Base-by-base conservation (phyloP, 2,888 invertebrate genomes). In the Cerceris rybyensis region DNA sequence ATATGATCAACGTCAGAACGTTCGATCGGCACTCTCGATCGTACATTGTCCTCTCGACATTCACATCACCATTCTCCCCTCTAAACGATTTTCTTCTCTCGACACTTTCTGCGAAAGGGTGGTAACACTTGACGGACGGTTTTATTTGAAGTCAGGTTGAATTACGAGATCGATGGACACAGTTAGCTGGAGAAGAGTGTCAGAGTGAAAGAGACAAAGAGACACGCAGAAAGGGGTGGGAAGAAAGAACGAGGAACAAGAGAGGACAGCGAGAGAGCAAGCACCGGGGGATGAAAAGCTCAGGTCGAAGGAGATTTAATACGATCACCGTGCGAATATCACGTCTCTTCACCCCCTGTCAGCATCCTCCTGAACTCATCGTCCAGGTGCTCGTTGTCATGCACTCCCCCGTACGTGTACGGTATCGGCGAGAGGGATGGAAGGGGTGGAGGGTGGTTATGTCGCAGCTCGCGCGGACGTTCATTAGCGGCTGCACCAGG, bases 401-500 rank as follows among this genome's bases (percentile, higher is more conserved):
- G 84, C 87, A 85, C 85, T 85, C 84, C 46, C 80, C 72, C 71
- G 75, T 84, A 85, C 82, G 72, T 78, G 70, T 70, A 70, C 59
- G 55, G 70, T 72, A 70, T 70, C 41, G 75, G 60, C 42, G 54
- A 14, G 58, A 50, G 28, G 17, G 17, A 13, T 64, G 41, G 6
- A n/a, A 11, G 16, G 61, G 6, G 50, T 39, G 49, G 55, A 46
- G 41, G 70, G 52, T 63, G 70, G 75, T 76, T 80, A 86, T 86
- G 83, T 82, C 85, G 85, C 75, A 79, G 85, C 82, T 83, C 85
- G 84, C 86, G 86, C 86, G 88, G 86, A 87, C 88, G 88, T 88
- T 89, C 88, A 88, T 89, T 89, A 89, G 88, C 87, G 88, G 87
- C 86, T 87, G 86, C 85, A 86, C 28, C 87, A 75, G 87, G 87